Percentiles rank a stretch among this genome's conserved stretches.
Evolutionary conservation across 1,140 invertebrate species (phyloP).

Genomic region (Eriosoma lanigerum): DNA sequence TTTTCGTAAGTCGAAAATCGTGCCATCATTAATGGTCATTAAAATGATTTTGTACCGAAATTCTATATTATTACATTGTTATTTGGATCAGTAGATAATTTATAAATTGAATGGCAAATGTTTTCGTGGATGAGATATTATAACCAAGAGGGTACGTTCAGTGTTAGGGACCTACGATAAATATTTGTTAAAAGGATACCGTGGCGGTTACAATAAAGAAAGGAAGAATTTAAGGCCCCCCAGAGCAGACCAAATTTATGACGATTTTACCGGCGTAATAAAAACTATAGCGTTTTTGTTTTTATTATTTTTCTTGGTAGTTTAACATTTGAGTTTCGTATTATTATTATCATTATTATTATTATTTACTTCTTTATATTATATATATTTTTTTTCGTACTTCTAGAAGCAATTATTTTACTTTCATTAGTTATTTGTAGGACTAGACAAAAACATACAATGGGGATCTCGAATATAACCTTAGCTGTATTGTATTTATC

Average conservation of each 20-base stretch:
- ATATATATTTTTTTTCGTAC: not conserved
- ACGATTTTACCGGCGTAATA: conserved; percentile 46
- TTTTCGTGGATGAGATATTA: conserved; percentile 22
- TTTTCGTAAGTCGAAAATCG: too few relatives aligned
- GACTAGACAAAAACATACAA: not conserved
- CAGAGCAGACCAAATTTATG: conserved; percentile 47
- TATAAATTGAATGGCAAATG: conserved; percentile 6
- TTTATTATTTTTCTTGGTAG: conserved; percentile 33
- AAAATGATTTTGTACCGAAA: not conserved
- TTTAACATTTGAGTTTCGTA: conserved; percentile 17
- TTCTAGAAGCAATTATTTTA: conserved; percentile 15
- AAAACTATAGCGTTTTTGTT: conserved; percentile 36
- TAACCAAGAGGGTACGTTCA: not conserved
- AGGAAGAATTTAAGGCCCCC: conserved; percentile 48
- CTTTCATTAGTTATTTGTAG: not conserved
- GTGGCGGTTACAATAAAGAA: not conserved
- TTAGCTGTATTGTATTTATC: not conserved
- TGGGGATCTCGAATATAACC: not conserved
- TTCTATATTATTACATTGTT: not conserved
- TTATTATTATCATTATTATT: not conserved
- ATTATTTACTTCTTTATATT: not conserved
- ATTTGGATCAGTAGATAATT: not conserved
- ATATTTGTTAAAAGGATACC: conserved; percentile 50
- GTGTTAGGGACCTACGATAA: conserved; percentile 24
- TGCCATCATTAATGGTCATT: not conserved